Conservation (phyloP, 2,888 invertebrate species). For the Caenorhabditis becei region DNA sequence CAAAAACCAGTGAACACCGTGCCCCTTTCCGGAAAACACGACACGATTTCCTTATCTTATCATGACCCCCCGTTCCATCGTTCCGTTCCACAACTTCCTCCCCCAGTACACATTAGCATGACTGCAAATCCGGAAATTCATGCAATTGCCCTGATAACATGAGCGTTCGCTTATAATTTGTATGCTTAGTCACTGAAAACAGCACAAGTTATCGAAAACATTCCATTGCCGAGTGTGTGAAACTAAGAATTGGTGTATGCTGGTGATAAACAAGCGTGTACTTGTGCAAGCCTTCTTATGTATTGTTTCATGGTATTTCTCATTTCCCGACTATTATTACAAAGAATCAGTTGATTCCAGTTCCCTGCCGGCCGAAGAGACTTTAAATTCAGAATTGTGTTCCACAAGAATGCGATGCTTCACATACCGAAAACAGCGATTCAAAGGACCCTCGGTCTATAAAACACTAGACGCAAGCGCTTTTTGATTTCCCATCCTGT, state of each 20-base stretch:
- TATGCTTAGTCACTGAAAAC: slow-evolving; percentile 13
- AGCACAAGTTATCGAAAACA: neutral
- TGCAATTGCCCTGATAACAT: slow-evolving; percentile 17
- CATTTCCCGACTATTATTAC: slow-evolving; percentile 29
- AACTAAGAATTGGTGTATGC: neutral
- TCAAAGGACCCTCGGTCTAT: slow-evolving; percentile 24
- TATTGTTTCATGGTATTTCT: slow-evolving; percentile 26
- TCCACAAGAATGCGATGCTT: slow-evolving; percentile 58
- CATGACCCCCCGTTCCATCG: neutral
- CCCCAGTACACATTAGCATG: slow-evolving; percentile 9
- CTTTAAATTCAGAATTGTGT: slow-evolving; percentile 46
- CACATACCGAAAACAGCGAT: slow-evolving; percentile 32
- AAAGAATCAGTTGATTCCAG: slow-evolving; percentile 32
- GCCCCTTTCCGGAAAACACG: neutral
- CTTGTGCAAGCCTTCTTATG: neutral
- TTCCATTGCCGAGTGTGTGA: slow-evolving; percentile 3
- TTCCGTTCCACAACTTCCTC: slow-evolving; percentile 34
- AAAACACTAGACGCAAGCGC: slow-evolving; percentile 32
- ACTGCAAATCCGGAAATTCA: slow-evolving; percentile 21
- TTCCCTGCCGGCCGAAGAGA: slow-evolving; percentile 21
- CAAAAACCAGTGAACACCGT: neutral
- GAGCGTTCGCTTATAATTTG: slow-evolving; percentile 1
- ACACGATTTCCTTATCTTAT: neutral
- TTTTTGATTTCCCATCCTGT: slow-evolving; percentile 31
- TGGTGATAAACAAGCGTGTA: neutral